phyloP scores from a whole-genome alignment of 2,888 invertebrate genomes.

The Microdon myrmicae region DNA sequence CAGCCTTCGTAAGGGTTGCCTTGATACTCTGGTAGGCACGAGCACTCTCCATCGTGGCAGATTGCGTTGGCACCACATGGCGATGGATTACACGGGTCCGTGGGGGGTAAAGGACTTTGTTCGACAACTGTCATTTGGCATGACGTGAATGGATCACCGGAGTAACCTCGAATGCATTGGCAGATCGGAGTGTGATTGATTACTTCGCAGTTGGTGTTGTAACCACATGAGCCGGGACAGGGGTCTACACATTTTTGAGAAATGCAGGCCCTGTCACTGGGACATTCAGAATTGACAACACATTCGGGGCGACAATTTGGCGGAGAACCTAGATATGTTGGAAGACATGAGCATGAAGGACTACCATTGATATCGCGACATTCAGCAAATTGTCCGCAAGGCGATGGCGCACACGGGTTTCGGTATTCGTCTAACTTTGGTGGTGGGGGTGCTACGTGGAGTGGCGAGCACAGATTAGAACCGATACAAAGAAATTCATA shows the following conservation, averaged over 20 bases:
- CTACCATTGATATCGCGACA: slow-evolving; percentile 73
- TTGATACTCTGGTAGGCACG: slow-evolving; percentile 73
- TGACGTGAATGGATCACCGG: slow-evolving; percentile 76
- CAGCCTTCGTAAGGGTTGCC: slow-evolving; percentile 76
- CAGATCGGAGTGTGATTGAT: slow-evolving; percentile 78
- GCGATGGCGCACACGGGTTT: slow-evolving; percentile 78
- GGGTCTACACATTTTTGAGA: slow-evolving; percentile 77
- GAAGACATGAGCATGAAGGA: slow-evolving; percentile 75
- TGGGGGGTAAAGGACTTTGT: slow-evolving; percentile 64
- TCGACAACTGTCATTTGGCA: slow-evolving; percentile 68
- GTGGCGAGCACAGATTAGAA: not conserved
- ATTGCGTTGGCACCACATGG: slow-evolving; percentile 76
- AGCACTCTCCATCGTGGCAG: slow-evolving; percentile 77
- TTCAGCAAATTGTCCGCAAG: slow-evolving; percentile 77
- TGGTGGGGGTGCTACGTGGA: slow-evolving; percentile 50
- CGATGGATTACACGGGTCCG: slow-evolving; percentile 77
- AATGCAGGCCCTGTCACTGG: slow-evolving; percentile 76
- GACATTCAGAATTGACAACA: slow-evolving; percentile 76
- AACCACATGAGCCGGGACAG: slow-evolving; percentile 78
- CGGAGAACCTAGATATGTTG: slow-evolving; percentile 75
- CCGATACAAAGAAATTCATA: not conserved
- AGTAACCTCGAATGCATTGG: slow-evolving; percentile 71
- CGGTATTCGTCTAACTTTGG: slow-evolving; percentile 60
- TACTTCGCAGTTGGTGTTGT: slow-evolving; percentile 72
- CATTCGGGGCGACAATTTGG: slow-evolving; percentile 80